phyloP scores from a whole-genome alignment of 2,797 vertebrate species.

The Huso huso region DNA sequence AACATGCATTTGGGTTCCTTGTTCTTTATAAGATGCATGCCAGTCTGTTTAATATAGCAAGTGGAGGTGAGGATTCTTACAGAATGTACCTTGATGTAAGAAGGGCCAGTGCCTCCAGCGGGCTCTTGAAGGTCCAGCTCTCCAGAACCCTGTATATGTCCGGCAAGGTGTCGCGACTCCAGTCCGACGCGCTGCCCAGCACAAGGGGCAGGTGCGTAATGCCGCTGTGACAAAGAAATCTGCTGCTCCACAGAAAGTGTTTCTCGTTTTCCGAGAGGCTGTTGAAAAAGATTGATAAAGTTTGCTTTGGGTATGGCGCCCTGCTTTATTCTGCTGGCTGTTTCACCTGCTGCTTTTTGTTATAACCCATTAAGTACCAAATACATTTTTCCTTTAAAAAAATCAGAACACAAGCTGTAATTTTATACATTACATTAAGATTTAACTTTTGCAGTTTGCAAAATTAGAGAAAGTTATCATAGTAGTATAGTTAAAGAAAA shows the following conservation, averaged over 20 bases:
- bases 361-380: too few species aligned
- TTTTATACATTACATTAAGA: conserved; percentile 16
- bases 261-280: conserved; percentile 72
- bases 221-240: conserved; percentile 43
- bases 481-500: too few species aligned
- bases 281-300: conserved; percentile 32
- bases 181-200: conserved; percentile 63
- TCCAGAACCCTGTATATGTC: conserved; percentile 61
- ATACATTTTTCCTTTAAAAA: too few species aligned
- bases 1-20: not conserved
- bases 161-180: conserved; percentile 55
- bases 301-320: conserved; percentile 28
- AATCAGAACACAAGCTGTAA: too few species aligned
- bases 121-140: conserved; percentile 59
- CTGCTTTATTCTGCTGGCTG: conserved; percentile 21
- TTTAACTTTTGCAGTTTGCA: not conserved
- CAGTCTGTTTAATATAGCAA: not conserved
- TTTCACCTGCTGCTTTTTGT: too few species aligned
- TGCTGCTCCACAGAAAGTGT: conserved; percentile 71
- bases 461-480: too few species aligned
- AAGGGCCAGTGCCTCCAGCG: conserved; percentile 67
- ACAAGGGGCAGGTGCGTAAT: conserved; percentile 69
- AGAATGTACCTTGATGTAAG: conserved; percentile 47
- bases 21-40: not conserved
- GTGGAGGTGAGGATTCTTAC: not conserved